Evolutionary conservation across 1,140 invertebrate species (phyloP).

Genomic region (Neotoxoptera formosana): DNA sequence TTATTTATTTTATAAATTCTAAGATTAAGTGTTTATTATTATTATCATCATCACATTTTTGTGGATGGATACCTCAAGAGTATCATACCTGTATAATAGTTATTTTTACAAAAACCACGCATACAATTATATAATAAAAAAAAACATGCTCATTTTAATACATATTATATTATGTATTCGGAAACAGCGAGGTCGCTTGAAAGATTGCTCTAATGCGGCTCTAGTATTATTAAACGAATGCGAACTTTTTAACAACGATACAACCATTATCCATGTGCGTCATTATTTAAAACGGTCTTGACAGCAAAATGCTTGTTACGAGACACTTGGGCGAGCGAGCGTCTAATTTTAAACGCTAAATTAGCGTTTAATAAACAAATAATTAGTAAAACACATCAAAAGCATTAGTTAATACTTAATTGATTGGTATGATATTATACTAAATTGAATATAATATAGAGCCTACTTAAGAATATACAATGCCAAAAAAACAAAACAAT

Average conservation of each 20-base stretch:
- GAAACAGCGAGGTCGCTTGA: neutral
- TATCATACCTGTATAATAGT: no score
- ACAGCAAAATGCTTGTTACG: neutral
- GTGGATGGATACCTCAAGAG: no score
- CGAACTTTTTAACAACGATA: slow-evolving; percentile 23
- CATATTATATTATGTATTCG: no score
- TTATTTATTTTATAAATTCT: slow-evolving; percentile 5
- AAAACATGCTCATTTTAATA: neutral
- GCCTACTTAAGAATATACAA: neutral
- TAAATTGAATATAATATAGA: neutral
- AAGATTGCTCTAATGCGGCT: neutral
- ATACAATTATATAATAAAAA: neutral
- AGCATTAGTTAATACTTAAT: neutral
- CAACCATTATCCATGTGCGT: neutral
- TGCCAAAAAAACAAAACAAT: slow-evolving; percentile 37
- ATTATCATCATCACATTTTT: neutral
- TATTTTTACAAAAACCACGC: neutral
- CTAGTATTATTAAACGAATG: neutral
- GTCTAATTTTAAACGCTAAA: neutral
- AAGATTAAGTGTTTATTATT: neutral
- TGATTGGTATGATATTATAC: neutral
- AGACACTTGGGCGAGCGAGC: neutral
- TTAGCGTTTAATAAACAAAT: slow-evolving; percentile 10
- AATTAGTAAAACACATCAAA: neutral
- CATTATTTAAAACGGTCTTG: neutral